A percentile compares a stretch with the other conserved stretches of the same genome.
Conservation (phyloP, 2,888 invertebrate species). For the Gonocerus acuteangulatus region DNA sequence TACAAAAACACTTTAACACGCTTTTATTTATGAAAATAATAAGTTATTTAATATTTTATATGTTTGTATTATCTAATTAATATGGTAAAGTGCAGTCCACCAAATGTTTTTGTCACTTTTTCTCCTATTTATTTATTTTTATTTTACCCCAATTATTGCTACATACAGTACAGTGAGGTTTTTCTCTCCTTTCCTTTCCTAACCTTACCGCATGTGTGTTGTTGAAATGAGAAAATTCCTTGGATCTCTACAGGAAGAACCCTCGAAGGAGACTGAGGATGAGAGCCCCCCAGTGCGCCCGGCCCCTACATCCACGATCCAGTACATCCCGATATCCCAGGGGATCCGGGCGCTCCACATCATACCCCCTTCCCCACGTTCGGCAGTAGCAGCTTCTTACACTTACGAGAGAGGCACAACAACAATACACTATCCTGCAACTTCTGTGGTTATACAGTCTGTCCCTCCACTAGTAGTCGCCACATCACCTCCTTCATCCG, state of each 20-base stretch:
- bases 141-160: background rate
- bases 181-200: slow-evolving; percentile 35
- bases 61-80: no score
- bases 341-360: slow-evolving; percentile 37
- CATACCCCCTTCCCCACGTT: slow-evolving; percentile 32
- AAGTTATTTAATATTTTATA: no score
- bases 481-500: slow-evolving; percentile 37
- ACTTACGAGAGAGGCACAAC: slow-evolving; percentile 35
- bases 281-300: slow-evolving; percentile 41
- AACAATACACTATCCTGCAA: slow-evolving; percentile 40
- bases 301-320: slow-evolving; percentile 41
- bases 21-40: no score
- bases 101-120: no score
- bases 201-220: slow-evolving; percentile 13
- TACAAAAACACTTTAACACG: no score
- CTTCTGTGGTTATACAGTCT: slow-evolving; percentile 39
- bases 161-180: slow-evolving; percentile 26
- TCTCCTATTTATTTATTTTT: background rate
- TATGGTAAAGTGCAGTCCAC: no score
- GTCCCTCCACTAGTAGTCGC: slow-evolving; percentile 40
- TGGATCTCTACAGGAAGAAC: slow-evolving; percentile 55
- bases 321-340: slow-evolving; percentile 38
- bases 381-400: slow-evolving; percentile 31
- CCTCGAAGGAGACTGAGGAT: slow-evolving; percentile 85
- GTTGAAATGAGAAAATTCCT: slow-evolving; percentile 22